Base-by-base conservation (phyloP, 2,888 invertebrate species). In the Patella pellucida region DNA sequence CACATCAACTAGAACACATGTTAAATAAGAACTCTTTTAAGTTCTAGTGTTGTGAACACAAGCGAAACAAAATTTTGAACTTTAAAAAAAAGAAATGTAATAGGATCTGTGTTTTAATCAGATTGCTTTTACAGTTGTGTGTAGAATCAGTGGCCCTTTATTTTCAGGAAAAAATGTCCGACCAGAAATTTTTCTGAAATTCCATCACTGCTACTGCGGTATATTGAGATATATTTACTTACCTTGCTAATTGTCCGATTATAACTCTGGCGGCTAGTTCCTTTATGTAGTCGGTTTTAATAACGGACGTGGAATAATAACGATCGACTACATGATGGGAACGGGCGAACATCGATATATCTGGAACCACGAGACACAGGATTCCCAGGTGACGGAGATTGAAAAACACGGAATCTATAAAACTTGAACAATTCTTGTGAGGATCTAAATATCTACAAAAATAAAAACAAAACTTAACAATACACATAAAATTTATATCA, bases 241-340 rank as follows among this genome's bases (percentile, higher is more conserved):
- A 89, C 89, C 84, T 83, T 15, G 83, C 88, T n/a, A 86, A 81
- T 19, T 82, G 82, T 16, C 83, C 86, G 5, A 89, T 76, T 4
- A 89, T 74, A 51, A 89, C 81, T 67, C 90, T 78, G 0, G 83
- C 87, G 23, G 89, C 87, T 76, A 89, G 72, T 76, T 90, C 90
- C 72, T 86, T 86, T 52, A 84, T 80, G 78, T 88, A 90, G 68
- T 88, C 89, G 12, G 86, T 87, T 76, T 88, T 89, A 72, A 82
- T 81, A 62, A 85, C 83, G 73, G 81, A 79, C 3, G 89, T 88
- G 19, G 80, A 77, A 74, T 86, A 90, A 70, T 84, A 84, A 14
- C 89, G 81, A 67, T 81, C 74, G 0, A 87, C 85, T 0, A 88
- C 85, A 50, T 87, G 81, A 2, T 87, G 82, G 50, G 86, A 81